Base-by-base conservation (phyloP, 2,888 invertebrate species). In the Plusia festucae region DNA sequence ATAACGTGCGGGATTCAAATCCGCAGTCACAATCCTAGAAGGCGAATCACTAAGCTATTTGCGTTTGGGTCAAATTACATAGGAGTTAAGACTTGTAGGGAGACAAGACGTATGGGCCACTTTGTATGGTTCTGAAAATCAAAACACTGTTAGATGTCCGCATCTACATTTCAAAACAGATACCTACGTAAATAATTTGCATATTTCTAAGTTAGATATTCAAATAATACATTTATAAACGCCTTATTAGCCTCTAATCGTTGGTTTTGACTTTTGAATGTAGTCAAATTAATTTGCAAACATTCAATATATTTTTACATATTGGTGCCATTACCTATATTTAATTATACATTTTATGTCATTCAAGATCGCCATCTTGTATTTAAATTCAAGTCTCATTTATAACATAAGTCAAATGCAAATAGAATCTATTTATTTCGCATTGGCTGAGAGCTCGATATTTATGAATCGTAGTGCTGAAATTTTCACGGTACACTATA, bases 401-500 rank as follows among this genome's bases (percentile, higher is more conserved):
- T 71, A 71, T 59, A 78, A 53, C 65, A 67, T 72, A 72, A 75
- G 68, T 75, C 70, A 64, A 22, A 59, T 76, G 78, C 83, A 81
- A 84, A 86, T 85, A 70, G 70, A 68, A 73, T 77, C 83, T 78
- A 84, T 86, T 86, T 85, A 79, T 82, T 79, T 84, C 80, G 66
- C 79, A 73, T 80, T 76, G 70, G 49, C 65, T 58, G 73, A 75
- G 59, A 60, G 52, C 53, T 65, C 22, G 69, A 82, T 84, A 86
- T 87, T 86, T 86, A 87, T 86, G 82, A 71, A 66, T 78, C 66
- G 62, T 67, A 62, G 54, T 64, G 82, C 80, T 84, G 84, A 87
- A 85, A 78, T 84, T 83, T 86, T 87, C 86, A 87, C 79, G 69
- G 79, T 74, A 32, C 60, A 69, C 67, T 32, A 76, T 82, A 84